These are phyloP conservation scores for Drepana arcuata DNA, from an alignment of 1,140 invertebrate species.

Conservation along the genomic window DNA sequence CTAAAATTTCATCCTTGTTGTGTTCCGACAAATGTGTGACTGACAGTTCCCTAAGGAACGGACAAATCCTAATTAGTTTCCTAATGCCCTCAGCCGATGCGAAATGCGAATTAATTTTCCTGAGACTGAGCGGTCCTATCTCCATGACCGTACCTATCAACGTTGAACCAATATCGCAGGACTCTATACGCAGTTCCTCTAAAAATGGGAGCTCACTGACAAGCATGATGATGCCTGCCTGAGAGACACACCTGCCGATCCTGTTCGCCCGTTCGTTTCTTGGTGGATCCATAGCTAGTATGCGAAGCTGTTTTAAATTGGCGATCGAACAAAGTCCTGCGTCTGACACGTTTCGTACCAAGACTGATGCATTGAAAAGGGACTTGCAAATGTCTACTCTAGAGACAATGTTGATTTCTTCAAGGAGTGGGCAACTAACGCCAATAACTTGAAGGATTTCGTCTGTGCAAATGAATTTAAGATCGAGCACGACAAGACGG, in stretches of 20 bases:
- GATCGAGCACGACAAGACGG: slow-evolving; percentile 59
- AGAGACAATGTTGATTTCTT: slow-evolving; percentile 71
- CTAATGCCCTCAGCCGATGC: slow-evolving; percentile 54
- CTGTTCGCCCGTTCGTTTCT: slow-evolving; percentile 51
- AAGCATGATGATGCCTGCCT: slow-evolving; percentile 58
- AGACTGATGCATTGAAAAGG: slow-evolving; percentile 62
- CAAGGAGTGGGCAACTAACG: slow-evolving; percentile 53
- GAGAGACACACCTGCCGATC: slow-evolving; percentile 57
- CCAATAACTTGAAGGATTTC: slow-evolving; percentile 70
- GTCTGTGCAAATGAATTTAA: slow-evolving; percentile 71
- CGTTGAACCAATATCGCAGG: slow-evolving; percentile 65
- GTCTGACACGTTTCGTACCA: slow-evolving; percentile 64
- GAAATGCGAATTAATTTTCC: slow-evolving; percentile 63
- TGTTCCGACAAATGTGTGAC: slow-evolving; percentile 56
- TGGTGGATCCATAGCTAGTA: slow-evolving; percentile 62
- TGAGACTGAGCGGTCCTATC: slow-evolving; percentile 51
- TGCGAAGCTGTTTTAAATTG: slow-evolving; percentile 50
- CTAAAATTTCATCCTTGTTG: slow-evolving; percentile 57
- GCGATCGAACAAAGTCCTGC: slow-evolving; percentile 44
- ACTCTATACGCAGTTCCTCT: slow-evolving; percentile 61
- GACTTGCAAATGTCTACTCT: slow-evolving; percentile 62
- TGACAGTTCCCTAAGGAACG: slow-evolving; percentile 50
- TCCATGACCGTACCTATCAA: slow-evolving; percentile 41
- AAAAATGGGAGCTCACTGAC: slow-evolving; percentile 53
- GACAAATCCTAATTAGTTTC: slow-evolving; percentile 61